These are phyloP conservation scores for Hyposmocoma kahamanoa DNA, from an alignment of 1,140 invertebrate genomes.

Conservation along the genomic window DNA sequence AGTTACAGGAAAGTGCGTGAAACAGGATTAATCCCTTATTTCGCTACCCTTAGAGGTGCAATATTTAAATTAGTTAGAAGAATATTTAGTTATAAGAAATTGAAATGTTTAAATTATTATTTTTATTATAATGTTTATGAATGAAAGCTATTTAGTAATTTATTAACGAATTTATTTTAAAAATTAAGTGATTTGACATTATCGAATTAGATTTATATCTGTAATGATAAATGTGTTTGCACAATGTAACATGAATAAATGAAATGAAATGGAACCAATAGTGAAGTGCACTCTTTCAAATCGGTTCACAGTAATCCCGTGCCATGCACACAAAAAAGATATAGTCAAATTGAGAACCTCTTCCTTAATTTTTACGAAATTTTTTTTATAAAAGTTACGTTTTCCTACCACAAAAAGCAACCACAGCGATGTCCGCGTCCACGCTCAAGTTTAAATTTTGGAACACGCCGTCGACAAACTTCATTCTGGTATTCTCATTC, in stretches of 20 bases:
- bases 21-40: no score
- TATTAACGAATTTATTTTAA: no score
- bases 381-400: no score
- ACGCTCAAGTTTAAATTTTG: slow-evolving; percentile 37
- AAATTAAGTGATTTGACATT: no score
- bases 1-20: no score
- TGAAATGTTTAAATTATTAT: no score
- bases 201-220: no score
- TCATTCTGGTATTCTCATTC: neutral
- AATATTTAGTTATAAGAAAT: no score
- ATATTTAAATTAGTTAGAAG: no score
- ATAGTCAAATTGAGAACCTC: neutral
- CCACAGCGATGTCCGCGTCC: slow-evolving; percentile 41
- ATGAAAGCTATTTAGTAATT: no score
- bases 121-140: no score
- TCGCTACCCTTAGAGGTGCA: no score
- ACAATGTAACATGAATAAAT: neutral
- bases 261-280: neutral
- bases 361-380: neutral
- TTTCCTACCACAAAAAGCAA: slow-evolving; percentile 24
- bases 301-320: neutral
- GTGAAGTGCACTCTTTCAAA: neutral
- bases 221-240: neutral
- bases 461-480: slow-evolving; percentile 22
- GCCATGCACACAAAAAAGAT: neutral